These are phyloP conservation scores for Pycnonotus jocosus DNA, from an alignment of 2,113 vertebrate species.

Conservation along the genomic window DNA sequence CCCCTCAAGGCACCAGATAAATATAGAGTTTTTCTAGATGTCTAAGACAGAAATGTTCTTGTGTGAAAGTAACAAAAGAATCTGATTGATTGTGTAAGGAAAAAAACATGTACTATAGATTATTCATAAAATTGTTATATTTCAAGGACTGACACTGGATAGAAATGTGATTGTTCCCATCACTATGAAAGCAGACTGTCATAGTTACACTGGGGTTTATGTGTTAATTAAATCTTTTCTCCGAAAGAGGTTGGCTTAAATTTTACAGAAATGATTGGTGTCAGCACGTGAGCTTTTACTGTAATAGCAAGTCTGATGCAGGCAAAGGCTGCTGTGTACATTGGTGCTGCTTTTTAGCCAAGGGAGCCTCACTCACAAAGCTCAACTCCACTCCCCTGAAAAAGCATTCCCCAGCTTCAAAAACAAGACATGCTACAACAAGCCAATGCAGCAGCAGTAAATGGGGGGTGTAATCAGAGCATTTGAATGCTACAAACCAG, in stretches of 20 bases:
- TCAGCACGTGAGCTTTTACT: constrained; percentile 30
- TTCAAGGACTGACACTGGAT: constrained; percentile 6
- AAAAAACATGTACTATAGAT: constrained; percentile 9
- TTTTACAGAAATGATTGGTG: constrained; percentile 31
- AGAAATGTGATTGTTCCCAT: constrained; percentile 29
- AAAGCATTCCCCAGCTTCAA: not conserved
- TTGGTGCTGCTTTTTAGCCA: not conserved
- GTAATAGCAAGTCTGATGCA: not conserved
- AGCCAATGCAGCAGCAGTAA: not conserved
- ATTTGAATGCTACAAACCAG: not conserved
- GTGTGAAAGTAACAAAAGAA: constrained; percentile 23
- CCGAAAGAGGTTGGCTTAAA: constrained; percentile 31
- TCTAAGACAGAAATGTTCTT: constrained; percentile 27
- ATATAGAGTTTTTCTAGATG: constrained; percentile 32
- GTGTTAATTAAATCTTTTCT: constrained; percentile 67
- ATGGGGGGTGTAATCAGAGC: not conserved
- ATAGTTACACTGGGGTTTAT: constrained; percentile 44
- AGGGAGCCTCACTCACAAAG: not conserved
- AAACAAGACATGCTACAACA: not conserved
- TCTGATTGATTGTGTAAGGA: constrained; percentile 14
- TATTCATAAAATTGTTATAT: constrained; percentile 19
- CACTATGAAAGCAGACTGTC: constrained; percentile 44
- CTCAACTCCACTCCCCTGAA: not conserved
- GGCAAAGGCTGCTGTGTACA: not conserved
- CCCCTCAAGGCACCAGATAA: constrained; percentile 38